Evolutionary conservation across 2,113 vertebrate genomes (phyloP).

Genomic region (Rhinolophus sinicus): DNA sequence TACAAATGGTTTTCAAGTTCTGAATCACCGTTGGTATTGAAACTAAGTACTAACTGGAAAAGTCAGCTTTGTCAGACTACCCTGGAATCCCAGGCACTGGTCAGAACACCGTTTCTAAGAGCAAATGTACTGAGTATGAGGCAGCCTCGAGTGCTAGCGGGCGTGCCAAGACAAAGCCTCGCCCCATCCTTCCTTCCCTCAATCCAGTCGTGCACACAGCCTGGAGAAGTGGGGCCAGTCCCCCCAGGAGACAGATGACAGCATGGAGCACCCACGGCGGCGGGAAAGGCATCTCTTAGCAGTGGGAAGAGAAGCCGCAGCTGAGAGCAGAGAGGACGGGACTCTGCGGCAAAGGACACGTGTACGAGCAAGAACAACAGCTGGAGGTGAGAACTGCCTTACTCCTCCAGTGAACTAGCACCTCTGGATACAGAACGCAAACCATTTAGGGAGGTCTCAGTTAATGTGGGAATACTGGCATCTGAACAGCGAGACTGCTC

Average conservation of each 20-base stretch:
- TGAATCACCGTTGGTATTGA: not conserved
- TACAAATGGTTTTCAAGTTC: not conserved
- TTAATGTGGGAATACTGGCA: not conserved
- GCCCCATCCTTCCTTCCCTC: not conserved
- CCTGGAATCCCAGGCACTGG: no score
- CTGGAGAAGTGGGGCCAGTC: not conserved
- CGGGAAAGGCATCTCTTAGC: fast-evolving
- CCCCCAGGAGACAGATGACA: not conserved
- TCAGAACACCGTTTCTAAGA: not conserved
- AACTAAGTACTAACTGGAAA: not conserved
- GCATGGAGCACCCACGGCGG: not conserved
- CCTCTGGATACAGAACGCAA: not conserved
- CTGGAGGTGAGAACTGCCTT: not conserved
- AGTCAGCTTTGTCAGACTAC: not conserved
- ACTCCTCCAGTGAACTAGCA: not conserved
- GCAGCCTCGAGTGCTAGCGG: not conserved
- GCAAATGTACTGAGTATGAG: not conserved
- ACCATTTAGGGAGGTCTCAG: not conserved
- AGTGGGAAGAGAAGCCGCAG: not conserved
- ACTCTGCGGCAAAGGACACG: not conserved
- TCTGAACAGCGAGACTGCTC: not conserved
- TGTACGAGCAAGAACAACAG: not conserved
- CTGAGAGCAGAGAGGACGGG: not conserved
- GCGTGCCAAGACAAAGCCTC: not conserved
- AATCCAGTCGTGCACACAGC: not conserved